Base-by-base conservation (phyloP, 2,797 vertebrate genomes). In the Crocidura indochinensis region DNA sequence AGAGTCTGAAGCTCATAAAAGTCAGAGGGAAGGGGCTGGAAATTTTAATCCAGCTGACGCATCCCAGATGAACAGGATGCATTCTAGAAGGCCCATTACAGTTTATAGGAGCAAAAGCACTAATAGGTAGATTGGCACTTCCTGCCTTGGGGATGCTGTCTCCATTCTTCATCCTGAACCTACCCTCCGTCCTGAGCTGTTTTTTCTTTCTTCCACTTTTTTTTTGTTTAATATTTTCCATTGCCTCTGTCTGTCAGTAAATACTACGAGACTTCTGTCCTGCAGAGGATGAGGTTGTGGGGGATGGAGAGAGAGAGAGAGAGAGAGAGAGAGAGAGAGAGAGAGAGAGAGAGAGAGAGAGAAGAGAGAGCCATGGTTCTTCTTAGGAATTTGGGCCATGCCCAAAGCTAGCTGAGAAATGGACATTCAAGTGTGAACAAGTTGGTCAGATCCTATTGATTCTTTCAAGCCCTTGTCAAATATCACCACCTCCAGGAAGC, bases 21-120 rank as follows among this genome's bases (percentile, higher is more conserved):
- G 79, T 93, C 76, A 85, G 60, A 83, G n/a, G 24, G 68, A 88
- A 83, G 77, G 44, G 64, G 22, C 27, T 67, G 88, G 86, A 90
- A 93, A 91, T 92, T 95, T 15, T 78, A 85, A 82, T 81, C 51
- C 77, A 94, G 90, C 93, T 88, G 73, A 62, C 9, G n/a, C 1
- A 1, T 86, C 73, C 83, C 76, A 90, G 91, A 88, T 75, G 31
- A 87, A 90, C 91, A 83, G 89, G 51, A 56, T 85, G 85, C 53
- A 3, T 73, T 81, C 88, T 79, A 26, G 82, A 90, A 81, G 69
- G 91, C 20, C 17, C 26, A 2, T 74, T 90, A 53, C 2, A 4
- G 17, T 90, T 84, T 83, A 87, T 31, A 65, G 27, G 22, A 10
- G 71, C 76, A 67, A 81, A 79, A 3, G 8, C 31, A 72, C 19